phyloP scores from a whole-genome alignment of 2,113 vertebrate genomes.

The Bothrops jararaca region DNA sequence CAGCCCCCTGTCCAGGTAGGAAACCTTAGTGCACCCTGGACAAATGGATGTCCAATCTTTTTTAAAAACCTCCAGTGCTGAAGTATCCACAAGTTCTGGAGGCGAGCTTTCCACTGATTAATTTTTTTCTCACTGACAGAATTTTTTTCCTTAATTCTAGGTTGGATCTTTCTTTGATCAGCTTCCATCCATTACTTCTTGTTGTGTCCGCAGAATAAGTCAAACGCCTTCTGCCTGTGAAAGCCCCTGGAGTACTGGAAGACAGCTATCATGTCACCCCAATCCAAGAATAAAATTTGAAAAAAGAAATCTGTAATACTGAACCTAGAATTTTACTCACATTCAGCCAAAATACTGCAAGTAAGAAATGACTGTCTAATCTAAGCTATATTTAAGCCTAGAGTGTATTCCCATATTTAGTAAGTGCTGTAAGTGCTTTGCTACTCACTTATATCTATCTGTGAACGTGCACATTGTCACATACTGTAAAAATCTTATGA shows the following conservation, averaged over 20 bases:
- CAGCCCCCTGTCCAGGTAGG: neutral
- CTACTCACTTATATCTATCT: slow-evolving; percentile 3
- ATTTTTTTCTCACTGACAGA: neutral
- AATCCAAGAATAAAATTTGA: neutral
- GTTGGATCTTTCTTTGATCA: neutral
- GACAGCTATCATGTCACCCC: neutral
- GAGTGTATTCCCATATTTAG: neutral
- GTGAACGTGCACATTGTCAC: neutral
- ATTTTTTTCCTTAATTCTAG: neutral
- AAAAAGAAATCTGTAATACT: neutral
- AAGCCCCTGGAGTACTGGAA: neutral
- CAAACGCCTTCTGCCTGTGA: neutral
- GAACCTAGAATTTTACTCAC: neutral
- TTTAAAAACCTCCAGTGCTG: neutral
- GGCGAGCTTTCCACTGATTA: neutral
- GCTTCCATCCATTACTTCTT: neutral
- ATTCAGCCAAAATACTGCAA: neutral
- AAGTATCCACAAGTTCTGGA: neutral
- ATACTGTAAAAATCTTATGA: neutral
- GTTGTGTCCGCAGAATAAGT: neutral
- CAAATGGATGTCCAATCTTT: neutral
- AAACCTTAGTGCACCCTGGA: neutral
- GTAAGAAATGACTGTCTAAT: neutral
- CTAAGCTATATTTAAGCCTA: slow-evolving; percentile 14
- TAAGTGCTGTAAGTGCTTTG: neutral